phyloP scores from a whole-genome alignment of 1,140 invertebrate genomes.

The Temnothorax longispinosus region DNA sequence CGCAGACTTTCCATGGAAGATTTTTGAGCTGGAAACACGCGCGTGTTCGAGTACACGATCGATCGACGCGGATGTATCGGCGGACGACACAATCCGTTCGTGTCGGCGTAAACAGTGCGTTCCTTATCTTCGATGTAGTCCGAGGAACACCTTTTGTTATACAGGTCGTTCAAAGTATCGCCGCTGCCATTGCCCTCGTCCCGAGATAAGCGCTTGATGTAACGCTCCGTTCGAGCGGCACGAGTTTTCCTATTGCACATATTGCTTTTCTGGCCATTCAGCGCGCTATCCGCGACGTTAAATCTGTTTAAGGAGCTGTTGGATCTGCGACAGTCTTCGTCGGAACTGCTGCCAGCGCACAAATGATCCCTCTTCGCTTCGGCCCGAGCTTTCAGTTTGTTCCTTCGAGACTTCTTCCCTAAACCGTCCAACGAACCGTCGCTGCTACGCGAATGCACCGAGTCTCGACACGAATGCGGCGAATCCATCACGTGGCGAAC shows the following conservation, averaged over 20 bases:
- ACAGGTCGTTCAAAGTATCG: constrained; percentile 63
- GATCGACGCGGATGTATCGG: constrained; percentile 46
- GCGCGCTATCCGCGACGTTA: constrained; percentile 88
- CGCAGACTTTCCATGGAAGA: constrained; percentile 53
- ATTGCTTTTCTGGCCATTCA: constrained; percentile 81
- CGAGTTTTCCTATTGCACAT: constrained; percentile 87
- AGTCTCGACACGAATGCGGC: background rate
- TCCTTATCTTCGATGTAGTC: constrained; percentile 64
- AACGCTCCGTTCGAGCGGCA: constrained; percentile 91
- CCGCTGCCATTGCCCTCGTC: constrained; percentile 86
- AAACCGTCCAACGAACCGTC: constrained; percentile 86
- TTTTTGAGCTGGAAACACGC: constrained; percentile 34
- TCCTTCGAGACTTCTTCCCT: constrained; percentile 86
- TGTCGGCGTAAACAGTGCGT: background rate
- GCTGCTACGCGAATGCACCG: constrained; percentile 76
- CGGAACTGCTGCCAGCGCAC: constrained; percentile 89
- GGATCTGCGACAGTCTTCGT: constrained; percentile 89
- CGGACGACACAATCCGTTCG: constrained; percentile 33
- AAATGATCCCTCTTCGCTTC: constrained; percentile 88
- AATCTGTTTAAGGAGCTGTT: constrained; percentile 88
- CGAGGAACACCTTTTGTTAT: constrained; percentile 9
- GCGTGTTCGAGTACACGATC: constrained; percentile 31
- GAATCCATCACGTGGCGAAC: constrained; percentile 5
- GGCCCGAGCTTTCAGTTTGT: constrained; percentile 88
- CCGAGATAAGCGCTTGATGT: constrained; percentile 90